Evolutionary conservation across 2,888 invertebrate species (phyloP), one percentile per base, ranked within the genome.

Genomic region (Parelbella ahira): DNA sequence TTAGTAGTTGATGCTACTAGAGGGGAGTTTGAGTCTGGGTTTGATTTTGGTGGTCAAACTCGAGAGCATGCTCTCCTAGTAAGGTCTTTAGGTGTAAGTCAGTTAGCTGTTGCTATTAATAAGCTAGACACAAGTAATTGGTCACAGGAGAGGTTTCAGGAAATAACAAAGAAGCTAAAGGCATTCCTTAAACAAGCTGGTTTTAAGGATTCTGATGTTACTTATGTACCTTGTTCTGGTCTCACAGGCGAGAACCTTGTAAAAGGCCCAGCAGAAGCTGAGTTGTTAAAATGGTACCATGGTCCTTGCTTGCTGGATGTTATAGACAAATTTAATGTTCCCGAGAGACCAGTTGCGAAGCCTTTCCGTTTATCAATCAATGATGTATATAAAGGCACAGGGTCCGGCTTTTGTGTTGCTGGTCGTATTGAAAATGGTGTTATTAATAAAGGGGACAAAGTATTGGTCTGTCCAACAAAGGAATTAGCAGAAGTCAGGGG

Each of bases 1-100:
- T 82, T 99, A 10, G 99, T 99, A 0, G 95, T 99, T 0, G 99
- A 99, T 88, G 97, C 98, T 0, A 95, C 95, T 0, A 89, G 94
- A 56, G 99, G 99, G 11, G 99, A 99, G 84, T 99, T 99, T 82
- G 99, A 99, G 80, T 97, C 98, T 24, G 99, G 99, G 1, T 99
- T 99, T 79, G 98, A 99, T 63, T 92, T 93, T 56, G 99, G 99
- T 5, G 99, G 99, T 1, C 99, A 99, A 81, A 99, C 99, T 0
- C 89, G 98, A 48, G 99, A 99, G 75, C 99, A 99, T 87, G 97
- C 99, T 1, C 83, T 99, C 33, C 87, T 99, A n/a, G 94, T 98
- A 1, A 90, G 98, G 59, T 92, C 92, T 52, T 60, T 91, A 80
- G 99, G 99, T 19, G 96, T 99, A 0, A 93, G 93, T 46, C 98